Evolutionary conservation across 2,797 vertebrate genomes (phyloP), one percentile per base, ranked within the genome.

Genomic region (Taeniopygia guttata): DNA sequence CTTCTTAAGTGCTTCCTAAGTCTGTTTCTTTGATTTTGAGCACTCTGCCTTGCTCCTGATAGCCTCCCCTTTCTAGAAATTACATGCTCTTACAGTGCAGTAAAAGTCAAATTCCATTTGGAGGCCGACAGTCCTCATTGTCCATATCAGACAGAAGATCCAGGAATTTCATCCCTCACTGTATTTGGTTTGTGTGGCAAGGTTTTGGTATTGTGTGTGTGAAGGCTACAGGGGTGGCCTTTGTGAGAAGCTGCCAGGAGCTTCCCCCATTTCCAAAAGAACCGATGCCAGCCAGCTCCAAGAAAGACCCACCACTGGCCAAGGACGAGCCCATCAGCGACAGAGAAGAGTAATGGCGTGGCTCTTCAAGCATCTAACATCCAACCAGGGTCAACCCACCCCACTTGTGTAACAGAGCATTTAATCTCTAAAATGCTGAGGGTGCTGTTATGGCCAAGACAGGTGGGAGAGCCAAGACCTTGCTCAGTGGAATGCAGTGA

Each of bases 321-420:
- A 49, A 49, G 32, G 51, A 52, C 0, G 0, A 74, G 40, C 10
- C 40, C n/a, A 66, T 22, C n/a, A 40, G 26, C 0, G 1, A 34
- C 2, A 32, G 20, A 63, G 27, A n/a, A 48, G n/a, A 82, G 45
- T 8, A 52, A 55, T 10, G 29, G 51, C 68, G 25, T 0, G 0
- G 30, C 30, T 70, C 30, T 75, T 52, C 48, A 51, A 62, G 27
- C 58, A 79, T 21, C 40, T 32, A 75, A 38, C 14, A 25, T 34
- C 21, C 52, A 79, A 5, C 21, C 52, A 52, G 8, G 15, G n/a
- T 29, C 73, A 66, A 30, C 18, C 43, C 63, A 70, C 3, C 43
- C 38, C 19, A 46, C 55, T 84, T 0, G 0, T 76, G 26, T 66
- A 76, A 82, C 17, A 63, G 70, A 46, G 15, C 43, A 36, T 81